Evolutionary conservation across 2,113 vertebrate genomes (phyloP), one percentile per base, ranked within the genome.

Genomic region (Notothenia rossii): DNA sequence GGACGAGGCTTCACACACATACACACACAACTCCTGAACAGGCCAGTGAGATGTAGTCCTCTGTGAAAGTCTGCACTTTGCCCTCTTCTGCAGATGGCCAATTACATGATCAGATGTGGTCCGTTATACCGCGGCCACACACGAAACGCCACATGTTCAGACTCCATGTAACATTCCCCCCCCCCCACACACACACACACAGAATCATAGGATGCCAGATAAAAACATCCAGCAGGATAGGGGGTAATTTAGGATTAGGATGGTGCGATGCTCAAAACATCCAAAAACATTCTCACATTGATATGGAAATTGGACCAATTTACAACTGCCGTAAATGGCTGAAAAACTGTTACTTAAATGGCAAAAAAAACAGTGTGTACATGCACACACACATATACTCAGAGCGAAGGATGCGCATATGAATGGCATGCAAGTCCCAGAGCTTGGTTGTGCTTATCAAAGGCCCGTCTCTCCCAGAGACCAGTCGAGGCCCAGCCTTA

Each of bases 381-480:
- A 74, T 54, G 62, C 66, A 81, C 40, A 4, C 40, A 65, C 7
- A 64, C 56, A 85, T n/a, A 45, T 2, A 79, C 50, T 79, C 15
- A 22, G 25, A 68, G 10, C 66, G 36, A 67, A 4, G 82, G 60
- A 92, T 88, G 92, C 93, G 86, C 93, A 92, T 92, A 90, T 91
- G 91, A 93, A 92, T 90, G 75, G 77, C 64, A 83, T 82, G 79
- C 17, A 33, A 20, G 75, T 82, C 81, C 79, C 79, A 79, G 69
- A 68, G 89, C 86, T 87, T 59, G 86, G 86, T 75, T 77, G 87
- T 80, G 89, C 50, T 89, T 86, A 91, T 94, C 91, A 92, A 93
- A 94, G 83, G 64, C 86, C 54, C 7, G 85, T 73, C 86, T 84
- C 88, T 91, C 89, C 80, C 84, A 75, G 80, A 92, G 84, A 88